These are phyloP conservation scores for Hestina assimilis DNA, from an alignment of 1,140 invertebrate genomes.

Conservation along the genomic window DNA sequence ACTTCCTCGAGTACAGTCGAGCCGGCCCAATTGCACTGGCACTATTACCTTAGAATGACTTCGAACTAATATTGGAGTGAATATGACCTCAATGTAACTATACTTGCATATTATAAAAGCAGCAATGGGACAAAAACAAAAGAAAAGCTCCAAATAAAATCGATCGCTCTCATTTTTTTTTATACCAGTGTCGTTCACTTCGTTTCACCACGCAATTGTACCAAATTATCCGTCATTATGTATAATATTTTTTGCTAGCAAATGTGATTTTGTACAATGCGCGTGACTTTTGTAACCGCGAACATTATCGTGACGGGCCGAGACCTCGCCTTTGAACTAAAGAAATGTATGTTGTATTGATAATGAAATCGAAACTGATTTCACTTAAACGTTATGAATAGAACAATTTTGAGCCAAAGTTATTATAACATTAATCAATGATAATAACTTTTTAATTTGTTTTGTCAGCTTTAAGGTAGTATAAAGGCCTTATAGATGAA, in stretches of 20 bases:
- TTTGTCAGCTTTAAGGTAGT: too few relatives aligned
- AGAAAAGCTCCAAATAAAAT: slow-evolving; percentile 1
- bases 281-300: slow-evolving; percentile 37
- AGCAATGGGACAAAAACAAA: background rate
- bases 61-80: background rate
- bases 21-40: too few relatives aligned
- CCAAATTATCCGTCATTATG: slow-evolving; percentile 12
- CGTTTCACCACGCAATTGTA: slow-evolving; percentile 8
- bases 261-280: slow-evolving; percentile 47
- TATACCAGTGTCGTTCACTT: too few relatives aligned
- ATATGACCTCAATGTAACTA: background rate
- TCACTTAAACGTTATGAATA: background rate
- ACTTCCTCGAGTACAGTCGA: too few relatives aligned
- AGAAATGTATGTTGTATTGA: slow-evolving; percentile 18
- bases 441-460: too few relatives aligned
- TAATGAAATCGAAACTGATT: slow-evolving; percentile 24
- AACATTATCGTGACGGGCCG: slow-evolving; percentile 36
- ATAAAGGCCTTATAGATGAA: too few relatives aligned
- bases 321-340: slow-evolving; percentile 37
- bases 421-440: too few relatives aligned
- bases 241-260: slow-evolving; percentile 49
- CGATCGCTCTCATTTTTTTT: too few relatives aligned
- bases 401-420: too few relatives aligned
- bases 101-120: too few relatives aligned
- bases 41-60: too few relatives aligned